phyloP scores from a whole-genome alignment of 2,113 vertebrate genomes.

The Cyanistes caeruleus region DNA sequence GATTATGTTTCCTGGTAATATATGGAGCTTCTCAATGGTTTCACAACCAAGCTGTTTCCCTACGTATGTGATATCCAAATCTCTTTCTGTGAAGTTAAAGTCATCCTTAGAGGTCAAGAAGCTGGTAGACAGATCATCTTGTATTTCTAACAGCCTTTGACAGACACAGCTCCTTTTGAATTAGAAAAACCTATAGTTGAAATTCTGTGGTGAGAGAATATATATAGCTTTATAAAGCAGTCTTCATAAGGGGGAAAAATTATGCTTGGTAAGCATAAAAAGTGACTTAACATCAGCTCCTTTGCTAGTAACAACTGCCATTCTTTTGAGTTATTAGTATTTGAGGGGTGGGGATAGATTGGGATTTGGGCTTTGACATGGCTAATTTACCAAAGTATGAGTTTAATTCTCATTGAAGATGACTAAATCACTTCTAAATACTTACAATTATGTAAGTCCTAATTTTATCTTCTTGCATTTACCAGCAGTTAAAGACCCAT shows the following conservation, averaged over 20 bases:
- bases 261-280: neutral
- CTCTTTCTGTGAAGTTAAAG: neutral
- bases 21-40: neutral
- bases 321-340: neutral
- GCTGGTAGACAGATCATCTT: neutral
- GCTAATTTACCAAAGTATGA: neutral
- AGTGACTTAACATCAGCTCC: neutral
- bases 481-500: neutral
- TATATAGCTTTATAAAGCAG: neutral
- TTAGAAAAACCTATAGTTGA: neutral
- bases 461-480: neutral
- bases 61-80: rapidly evolving
- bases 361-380: neutral
- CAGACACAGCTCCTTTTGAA: neutral
- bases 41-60: neutral
- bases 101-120: neutral
- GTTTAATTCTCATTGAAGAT: neutral
- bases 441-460: neutral
- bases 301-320: neutral
- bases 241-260: neutral
- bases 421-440: neutral
- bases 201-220: neutral
- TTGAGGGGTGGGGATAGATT: neutral
- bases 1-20: neutral
- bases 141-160: neutral